These are phyloP conservation scores for Dipodomys merriami DNA, from an alignment of 2,113 vertebrate species.

Conservation along the genomic window DNA sequence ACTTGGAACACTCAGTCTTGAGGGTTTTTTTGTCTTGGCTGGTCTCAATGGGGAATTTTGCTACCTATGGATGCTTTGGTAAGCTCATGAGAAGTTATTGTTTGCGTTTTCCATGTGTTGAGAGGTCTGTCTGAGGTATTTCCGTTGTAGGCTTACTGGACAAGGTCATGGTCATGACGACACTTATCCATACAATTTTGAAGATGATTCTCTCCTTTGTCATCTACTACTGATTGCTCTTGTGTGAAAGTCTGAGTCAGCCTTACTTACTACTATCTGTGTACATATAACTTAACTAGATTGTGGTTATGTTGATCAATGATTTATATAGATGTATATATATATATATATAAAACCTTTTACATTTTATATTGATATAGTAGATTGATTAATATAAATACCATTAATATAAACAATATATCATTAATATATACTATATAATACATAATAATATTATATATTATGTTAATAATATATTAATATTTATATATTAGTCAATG, in stretches of 20 bases:
- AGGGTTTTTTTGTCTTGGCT: background rate
- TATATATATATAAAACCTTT: too few relatives aligned
- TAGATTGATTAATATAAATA: too few relatives aligned
- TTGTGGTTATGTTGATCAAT: background rate
- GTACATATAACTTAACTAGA: background rate
- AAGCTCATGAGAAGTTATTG: background rate
- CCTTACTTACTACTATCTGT: background rate
- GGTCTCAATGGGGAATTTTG: background rate
- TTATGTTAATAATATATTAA: too few relatives aligned
- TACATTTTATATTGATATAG: too few relatives aligned
- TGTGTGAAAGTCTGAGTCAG: background rate
- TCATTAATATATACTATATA: too few relatives aligned
- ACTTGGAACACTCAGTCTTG: background rate
- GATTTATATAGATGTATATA: too few relatives aligned
- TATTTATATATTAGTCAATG: too few relatives aligned
- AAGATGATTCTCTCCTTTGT: background rate
- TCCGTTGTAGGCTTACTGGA: background rate
- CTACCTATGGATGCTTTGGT: background rate
- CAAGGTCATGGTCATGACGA: background rate
- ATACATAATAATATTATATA: too few relatives aligned
- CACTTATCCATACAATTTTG: background rate
- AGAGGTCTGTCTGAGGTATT: background rate
- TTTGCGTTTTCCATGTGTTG: background rate
- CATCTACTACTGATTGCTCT: background rate
- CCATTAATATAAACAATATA: too few relatives aligned